A percentile compares a stretch with the other conserved stretches of the same genome.
These are phyloP conservation scores for Perdita meconis DNA, from an alignment of 2,888 invertebrate genomes.

Conservation along the genomic window DNA sequence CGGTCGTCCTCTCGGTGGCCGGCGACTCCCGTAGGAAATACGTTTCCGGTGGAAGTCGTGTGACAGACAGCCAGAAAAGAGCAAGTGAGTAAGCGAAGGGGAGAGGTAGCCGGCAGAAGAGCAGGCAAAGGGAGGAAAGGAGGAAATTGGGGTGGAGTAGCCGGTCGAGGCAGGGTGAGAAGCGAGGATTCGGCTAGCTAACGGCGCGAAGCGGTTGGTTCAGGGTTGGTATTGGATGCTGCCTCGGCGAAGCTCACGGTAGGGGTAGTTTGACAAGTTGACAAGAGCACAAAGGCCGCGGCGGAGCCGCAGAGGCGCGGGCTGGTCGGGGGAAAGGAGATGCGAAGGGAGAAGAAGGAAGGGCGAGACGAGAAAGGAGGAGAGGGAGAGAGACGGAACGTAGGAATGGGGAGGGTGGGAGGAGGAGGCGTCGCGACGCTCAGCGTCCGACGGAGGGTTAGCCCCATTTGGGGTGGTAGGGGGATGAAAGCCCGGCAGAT, in stretches of 20 bases:
- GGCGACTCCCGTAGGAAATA: slow-evolving; percentile 43
- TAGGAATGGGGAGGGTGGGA: slow-evolving; percentile 55
- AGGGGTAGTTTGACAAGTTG: slow-evolving; percentile 84
- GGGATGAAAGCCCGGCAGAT: slow-evolving; percentile 73
- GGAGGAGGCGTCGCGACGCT: slow-evolving; percentile 86
- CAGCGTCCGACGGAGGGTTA: slow-evolving; percentile 77
- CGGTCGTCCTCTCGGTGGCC: neutral
- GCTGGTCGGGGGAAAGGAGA: slow-evolving; percentile 56
- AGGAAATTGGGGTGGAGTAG: slow-evolving; percentile 56
- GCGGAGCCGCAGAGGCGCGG: slow-evolving; percentile 71
- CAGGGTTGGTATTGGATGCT: slow-evolving; percentile 80
- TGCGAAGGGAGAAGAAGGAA: slow-evolving; percentile 15
- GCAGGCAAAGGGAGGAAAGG: slow-evolving; percentile 44
- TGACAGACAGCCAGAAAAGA: slow-evolving; percentile 54
- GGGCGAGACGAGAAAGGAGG: slow-evolving; percentile 23
- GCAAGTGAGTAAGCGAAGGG: slow-evolving; percentile 33
- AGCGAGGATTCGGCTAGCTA: slow-evolving; percentile 57
- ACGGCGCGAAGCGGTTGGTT: slow-evolving; percentile 56
- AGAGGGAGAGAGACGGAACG: slow-evolving; percentile 16
- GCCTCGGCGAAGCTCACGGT: slow-evolving; percentile 65
- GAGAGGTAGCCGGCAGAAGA: slow-evolving; percentile 39
- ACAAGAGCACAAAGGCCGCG: slow-evolving; percentile 85
- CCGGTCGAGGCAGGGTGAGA: slow-evolving; percentile 56
- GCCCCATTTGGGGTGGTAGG: slow-evolving; percentile 54
- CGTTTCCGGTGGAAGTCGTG: slow-evolving; percentile 47